These are phyloP conservation scores for Macquaria australasica DNA, from an alignment of 2,113 vertebrate species.

Conservation along the genomic window DNA sequence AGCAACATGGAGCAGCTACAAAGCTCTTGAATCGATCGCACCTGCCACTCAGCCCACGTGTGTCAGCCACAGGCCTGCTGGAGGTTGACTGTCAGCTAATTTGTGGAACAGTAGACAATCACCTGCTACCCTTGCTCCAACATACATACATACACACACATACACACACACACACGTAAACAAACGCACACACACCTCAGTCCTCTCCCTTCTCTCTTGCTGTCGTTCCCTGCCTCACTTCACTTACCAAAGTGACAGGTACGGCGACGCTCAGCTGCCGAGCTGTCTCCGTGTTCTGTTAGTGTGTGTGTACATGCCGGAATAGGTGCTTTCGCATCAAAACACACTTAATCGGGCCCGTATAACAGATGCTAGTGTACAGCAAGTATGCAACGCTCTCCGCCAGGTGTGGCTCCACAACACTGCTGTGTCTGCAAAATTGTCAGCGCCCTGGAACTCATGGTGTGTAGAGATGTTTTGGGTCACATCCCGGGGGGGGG, in stretches of 20 bases:
- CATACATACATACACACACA: neutral
- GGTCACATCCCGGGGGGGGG: conserved; percentile 58
- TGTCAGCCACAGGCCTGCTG: conserved; percentile 42
- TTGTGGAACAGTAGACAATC: conserved; percentile 71
- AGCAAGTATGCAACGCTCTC: conserved; percentile 54
- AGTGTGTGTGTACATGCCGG: neutral
- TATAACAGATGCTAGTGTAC: conserved; percentile 60
- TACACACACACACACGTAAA: neutral
- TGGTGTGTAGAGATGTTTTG: conserved; percentile 65
- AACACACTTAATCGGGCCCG: conserved; percentile 38
- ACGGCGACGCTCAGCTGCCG: conserved; percentile 19
- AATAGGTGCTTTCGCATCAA: conserved; percentile 47
- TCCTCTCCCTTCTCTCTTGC: neutral
- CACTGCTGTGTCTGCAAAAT: conserved; percentile 72
- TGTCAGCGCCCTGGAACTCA: conserved; percentile 43
- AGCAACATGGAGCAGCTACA: conserved; percentile 35
- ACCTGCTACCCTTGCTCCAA: conserved; percentile 39
- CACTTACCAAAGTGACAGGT: conserved; percentile 49
- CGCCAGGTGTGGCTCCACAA: conserved; percentile 66
- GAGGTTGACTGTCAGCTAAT: conserved; percentile 68
- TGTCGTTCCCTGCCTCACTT: conserved; percentile 17
- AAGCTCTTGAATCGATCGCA: conserved; percentile 63
- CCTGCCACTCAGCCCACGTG: conserved; percentile 73
- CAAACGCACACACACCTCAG: neutral
- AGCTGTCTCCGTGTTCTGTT: neutral